Evolutionary conservation across 64 coral and sea anemone species (phyloP).

Genomic region (Stichodactyla mertensii): DNA sequence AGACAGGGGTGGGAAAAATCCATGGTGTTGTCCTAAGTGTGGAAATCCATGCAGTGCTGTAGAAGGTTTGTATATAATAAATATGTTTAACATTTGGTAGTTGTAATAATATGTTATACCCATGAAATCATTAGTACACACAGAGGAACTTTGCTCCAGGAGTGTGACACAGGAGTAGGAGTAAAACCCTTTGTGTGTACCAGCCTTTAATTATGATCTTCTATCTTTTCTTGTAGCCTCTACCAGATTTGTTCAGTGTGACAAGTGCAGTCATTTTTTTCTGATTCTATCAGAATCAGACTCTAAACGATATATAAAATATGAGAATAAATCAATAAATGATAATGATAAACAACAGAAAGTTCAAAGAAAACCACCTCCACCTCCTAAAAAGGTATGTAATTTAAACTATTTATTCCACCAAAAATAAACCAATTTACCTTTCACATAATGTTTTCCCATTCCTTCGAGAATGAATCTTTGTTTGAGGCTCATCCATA

Average conservation of each 20-base stretch:
- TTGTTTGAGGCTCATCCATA: too few species aligned
- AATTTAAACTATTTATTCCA: background rate
- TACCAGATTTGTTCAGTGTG: conserved; percentile 98
- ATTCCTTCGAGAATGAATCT: too few species aligned
- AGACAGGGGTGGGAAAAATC: conserved; percentile 64
- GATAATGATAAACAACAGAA: conserved; percentile 66
- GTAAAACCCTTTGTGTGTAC: too few species aligned
- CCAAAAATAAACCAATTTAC: too few species aligned
- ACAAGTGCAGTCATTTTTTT: conserved; percentile 98
- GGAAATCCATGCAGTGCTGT: conserved; percentile 88
- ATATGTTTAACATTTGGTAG: too few species aligned
- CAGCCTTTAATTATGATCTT: background rate
- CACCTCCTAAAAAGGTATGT: conserved; percentile 82
- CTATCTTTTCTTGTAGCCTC: conserved; percentile 64
- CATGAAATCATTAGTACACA: too few species aligned
- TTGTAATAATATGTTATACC: too few species aligned
- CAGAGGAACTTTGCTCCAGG: too few species aligned
- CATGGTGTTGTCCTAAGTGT: conserved; percentile 91
- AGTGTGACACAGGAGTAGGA: too few species aligned
- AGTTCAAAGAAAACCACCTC: conserved; percentile 61
- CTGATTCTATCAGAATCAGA: conserved; percentile 96
- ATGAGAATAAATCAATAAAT: conserved; percentile 57
- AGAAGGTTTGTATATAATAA: conserved; percentile 51
- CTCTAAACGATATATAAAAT: conserved; percentile 77
- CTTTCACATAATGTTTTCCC: too few species aligned